A percentile compares a stretch with the other conserved stretches of the same genome.
Conservation (phyloP, 2,113 vertebrate species). For the Notechis scutatus region DNA sequence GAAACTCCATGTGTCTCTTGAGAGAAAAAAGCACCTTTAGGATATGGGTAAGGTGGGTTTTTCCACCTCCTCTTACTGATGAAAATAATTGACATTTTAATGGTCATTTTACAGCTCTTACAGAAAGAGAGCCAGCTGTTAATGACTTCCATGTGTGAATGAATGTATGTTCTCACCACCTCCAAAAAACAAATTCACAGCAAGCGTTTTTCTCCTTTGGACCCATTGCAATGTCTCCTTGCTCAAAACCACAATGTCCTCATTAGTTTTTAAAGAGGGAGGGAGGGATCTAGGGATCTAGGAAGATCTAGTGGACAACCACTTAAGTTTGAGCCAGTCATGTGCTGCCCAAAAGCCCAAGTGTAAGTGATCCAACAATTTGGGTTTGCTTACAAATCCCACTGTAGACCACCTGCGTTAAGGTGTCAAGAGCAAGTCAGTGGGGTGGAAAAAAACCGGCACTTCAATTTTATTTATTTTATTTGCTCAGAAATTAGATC, state of each 20-base stretch:
- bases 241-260: background rate
- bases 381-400: no score
- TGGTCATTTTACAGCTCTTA: background rate
- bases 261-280: background rate
- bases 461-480: background rate
- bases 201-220: background rate
- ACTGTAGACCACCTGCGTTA: background rate
- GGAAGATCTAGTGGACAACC: no score
- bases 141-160: background rate
- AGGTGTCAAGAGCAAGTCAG: constrained; percentile 5
- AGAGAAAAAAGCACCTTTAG: no score
- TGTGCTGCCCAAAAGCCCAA: no score
- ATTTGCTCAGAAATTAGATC: constrained; percentile 4
- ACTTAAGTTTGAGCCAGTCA: no score
- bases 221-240: background rate
- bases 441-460: background rate
- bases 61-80: no score
- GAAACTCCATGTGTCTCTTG: no score
- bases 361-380: no score
- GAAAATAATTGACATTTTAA: background rate
- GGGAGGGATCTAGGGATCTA: no score
- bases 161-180: background rate
- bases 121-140: background rate
- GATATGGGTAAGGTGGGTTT: background rate
- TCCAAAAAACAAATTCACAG: background rate